These are phyloP conservation scores for Oreochromis mossambicus DNA, from an alignment of 2,797 vertebrate species.

Conservation along the genomic window DNA sequence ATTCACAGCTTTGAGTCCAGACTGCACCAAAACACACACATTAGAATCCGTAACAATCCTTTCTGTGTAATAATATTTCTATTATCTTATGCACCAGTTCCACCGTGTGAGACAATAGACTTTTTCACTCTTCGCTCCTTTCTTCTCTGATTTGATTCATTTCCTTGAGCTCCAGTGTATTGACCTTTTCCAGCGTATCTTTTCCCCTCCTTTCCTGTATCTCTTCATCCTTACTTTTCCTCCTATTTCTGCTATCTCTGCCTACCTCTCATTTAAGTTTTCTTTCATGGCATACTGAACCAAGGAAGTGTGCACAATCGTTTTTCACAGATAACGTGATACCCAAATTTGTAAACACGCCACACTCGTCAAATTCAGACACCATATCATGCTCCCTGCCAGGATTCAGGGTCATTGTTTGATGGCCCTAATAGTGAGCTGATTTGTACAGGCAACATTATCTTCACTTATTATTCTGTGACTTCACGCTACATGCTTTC, in stretches of 20 bases:
- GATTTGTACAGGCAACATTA: constrained; percentile 54
- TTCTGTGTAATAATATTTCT: constrained; percentile 18
- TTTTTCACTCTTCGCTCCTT: constrained; percentile 6
- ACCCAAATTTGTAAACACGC: constrained; percentile 24
- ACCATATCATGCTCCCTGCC: constrained; percentile 20
- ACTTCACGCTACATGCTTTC: constrained; percentile 30
- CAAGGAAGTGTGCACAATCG: constrained; percentile 16
- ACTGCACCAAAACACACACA: background rate
- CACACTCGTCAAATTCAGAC: constrained; percentile 24
- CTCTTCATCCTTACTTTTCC: background rate
- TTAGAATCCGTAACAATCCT: background rate
- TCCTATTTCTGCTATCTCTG: background rate
- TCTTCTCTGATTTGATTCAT: constrained; percentile 24
- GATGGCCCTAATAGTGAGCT: constrained; percentile 34
- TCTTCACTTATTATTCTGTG: constrained; percentile 50
- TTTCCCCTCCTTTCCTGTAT: background rate
- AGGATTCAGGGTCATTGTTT: constrained; percentile 32
- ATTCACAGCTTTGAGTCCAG: background rate
- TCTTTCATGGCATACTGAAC: constrained; percentile 1
- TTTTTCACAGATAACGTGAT: constrained; percentile 30
- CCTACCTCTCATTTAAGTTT: constrained; percentile 5
- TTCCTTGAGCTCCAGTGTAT: background rate
- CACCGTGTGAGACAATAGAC: background rate
- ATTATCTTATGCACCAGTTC: background rate
- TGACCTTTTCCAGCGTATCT: constrained; percentile 21